Evolutionary conservation across 1,140 invertebrate species (phyloP).

Genomic region (Chymomyza costata): DNA sequence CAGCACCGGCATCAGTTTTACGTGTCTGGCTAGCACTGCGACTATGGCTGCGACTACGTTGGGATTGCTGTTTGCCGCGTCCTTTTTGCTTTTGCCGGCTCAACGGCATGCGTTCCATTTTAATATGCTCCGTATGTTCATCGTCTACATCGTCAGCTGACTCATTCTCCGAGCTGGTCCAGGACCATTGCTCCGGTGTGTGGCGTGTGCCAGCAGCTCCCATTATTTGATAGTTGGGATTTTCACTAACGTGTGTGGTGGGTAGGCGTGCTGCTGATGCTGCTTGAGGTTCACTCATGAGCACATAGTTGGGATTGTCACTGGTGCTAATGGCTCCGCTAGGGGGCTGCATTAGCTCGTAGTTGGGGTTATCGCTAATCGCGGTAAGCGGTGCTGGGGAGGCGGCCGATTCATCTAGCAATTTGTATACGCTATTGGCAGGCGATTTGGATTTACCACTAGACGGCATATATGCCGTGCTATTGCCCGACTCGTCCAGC

Average conservation of each 20-base stretch:
- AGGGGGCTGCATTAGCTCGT: slow-evolving; percentile 52
- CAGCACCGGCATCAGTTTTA: slow-evolving; percentile 26
- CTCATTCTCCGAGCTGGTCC: slow-evolving; percentile 18
- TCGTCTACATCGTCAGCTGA: slow-evolving; percentile 38
- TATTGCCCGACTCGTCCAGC: slow-evolving; percentile 52
- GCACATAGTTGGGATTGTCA: slow-evolving; percentile 53
- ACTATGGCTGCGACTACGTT: slow-evolving; percentile 35
- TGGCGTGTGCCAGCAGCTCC: slow-evolving; percentile 10
- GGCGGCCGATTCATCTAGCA: not conserved
- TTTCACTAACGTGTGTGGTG: slow-evolving; percentile 26
- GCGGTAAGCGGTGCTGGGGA: slow-evolving; percentile 24
- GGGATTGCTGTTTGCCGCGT: slow-evolving; percentile 18
- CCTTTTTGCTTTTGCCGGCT: slow-evolving; percentile 34
- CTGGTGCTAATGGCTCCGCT: slow-evolving; percentile 16
- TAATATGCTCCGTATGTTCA: slow-evolving; percentile 52
- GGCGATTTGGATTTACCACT: not conserved
- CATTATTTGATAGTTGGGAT: slow-evolving; percentile 60
- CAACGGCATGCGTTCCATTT: slow-evolving; percentile 63
- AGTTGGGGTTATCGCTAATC: slow-evolving; percentile 61
- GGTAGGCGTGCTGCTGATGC: slow-evolving; percentile 4
- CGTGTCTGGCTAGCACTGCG: slow-evolving; percentile 51
- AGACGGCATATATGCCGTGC: slow-evolving; percentile 8
- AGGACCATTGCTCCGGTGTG: slow-evolving; percentile 36
- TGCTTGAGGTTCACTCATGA: slow-evolving; percentile 38
- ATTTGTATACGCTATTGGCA: not conserved